phyloP scores from a whole-genome alignment of 1,140 invertebrate species.

The Dryas iulia region DNA sequence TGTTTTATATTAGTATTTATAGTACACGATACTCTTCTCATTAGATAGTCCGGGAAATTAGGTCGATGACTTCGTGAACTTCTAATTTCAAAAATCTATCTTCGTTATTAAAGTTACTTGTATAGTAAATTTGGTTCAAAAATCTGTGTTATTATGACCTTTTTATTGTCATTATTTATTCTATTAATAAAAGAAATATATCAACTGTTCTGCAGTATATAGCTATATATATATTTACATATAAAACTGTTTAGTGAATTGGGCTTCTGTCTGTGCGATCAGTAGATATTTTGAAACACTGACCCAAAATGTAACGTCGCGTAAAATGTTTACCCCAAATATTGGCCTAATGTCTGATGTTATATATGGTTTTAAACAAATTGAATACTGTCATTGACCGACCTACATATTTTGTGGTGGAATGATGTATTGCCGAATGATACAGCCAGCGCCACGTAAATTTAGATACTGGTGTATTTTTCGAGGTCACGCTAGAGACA shows the following conservation, averaged over 20 bases:
- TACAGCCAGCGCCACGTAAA: slow-evolving; percentile 54
- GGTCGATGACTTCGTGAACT: slow-evolving; percentile 65
- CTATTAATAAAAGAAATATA: too few relatives aligned
- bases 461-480: slow-evolving; percentile 62
- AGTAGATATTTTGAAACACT: not conserved
- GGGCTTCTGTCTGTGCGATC: not conserved
- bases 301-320: slow-evolving; percentile 29
- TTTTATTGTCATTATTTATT: not conserved
- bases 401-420: slow-evolving; percentile 62
- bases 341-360: slow-evolving; percentile 39
- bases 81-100: slow-evolving; percentile 41
- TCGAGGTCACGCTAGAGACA: slow-evolving; percentile 63
- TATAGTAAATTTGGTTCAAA: not conserved
- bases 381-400: slow-evolving; percentile 65
- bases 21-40: slow-evolving; percentile 62
- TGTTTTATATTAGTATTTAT: slow-evolving; percentile 67
- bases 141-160: too few relatives aligned
- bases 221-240: too few relatives aligned
- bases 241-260: too few relatives aligned
- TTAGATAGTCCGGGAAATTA: slow-evolving; percentile 65
- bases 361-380: slow-evolving; percentile 42
- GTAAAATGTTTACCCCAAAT: slow-evolving; percentile 45
- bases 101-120: not conserved
- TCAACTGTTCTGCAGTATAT: too few relatives aligned
- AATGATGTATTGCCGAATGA: slow-evolving; percentile 67